Conservation (phyloP, 2,797 vertebrate species). For the Gallinago nigripennis region DNA sequence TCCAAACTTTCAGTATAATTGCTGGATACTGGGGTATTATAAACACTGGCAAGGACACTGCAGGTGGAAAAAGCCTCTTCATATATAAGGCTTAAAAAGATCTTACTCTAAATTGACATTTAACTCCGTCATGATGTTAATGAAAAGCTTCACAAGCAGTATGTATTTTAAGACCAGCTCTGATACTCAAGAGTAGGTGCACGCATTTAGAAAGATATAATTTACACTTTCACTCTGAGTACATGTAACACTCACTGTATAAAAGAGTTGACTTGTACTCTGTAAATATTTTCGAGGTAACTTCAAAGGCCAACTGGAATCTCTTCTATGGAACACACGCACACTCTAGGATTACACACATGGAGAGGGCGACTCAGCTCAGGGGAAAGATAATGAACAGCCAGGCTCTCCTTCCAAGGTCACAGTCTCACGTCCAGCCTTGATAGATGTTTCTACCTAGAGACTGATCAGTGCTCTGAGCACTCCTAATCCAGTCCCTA, state of each 20-base stretch:
- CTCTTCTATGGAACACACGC: not conserved
- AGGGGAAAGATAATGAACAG: not conserved
- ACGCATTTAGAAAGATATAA: not conserved
- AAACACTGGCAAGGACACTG: constrained; percentile 17
- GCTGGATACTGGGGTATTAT: not conserved
- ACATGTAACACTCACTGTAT: not conserved
- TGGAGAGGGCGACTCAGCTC: not conserved
- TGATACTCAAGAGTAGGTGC: not conserved
- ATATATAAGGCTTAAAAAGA: constrained; percentile 3
- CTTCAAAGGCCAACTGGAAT: constrained; percentile 62
- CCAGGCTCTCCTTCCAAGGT: constrained; percentile 11
- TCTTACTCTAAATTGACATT: constrained; percentile 11
- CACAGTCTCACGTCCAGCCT: not conserved
- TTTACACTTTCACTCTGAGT: constrained; percentile 1
- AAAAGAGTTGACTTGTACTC: constrained; percentile 3
- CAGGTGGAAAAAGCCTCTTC: not conserved
- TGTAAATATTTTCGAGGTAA: constrained; percentile 29
- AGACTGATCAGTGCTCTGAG: not conserved
- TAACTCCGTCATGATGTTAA: constrained; percentile 2
- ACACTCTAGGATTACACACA: constrained; percentile 25
- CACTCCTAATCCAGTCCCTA: constrained; percentile 22
- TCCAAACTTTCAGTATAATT: not conserved
- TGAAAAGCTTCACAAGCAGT: not conserved
- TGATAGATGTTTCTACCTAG: not conserved
- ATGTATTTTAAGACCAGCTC: constrained; percentile 6